Percentiles rank a stretch among this genome's conserved stretches.
phyloP scores from a whole-genome alignment of 2,888 invertebrate genomes.

The Ctena decussata region DNA sequence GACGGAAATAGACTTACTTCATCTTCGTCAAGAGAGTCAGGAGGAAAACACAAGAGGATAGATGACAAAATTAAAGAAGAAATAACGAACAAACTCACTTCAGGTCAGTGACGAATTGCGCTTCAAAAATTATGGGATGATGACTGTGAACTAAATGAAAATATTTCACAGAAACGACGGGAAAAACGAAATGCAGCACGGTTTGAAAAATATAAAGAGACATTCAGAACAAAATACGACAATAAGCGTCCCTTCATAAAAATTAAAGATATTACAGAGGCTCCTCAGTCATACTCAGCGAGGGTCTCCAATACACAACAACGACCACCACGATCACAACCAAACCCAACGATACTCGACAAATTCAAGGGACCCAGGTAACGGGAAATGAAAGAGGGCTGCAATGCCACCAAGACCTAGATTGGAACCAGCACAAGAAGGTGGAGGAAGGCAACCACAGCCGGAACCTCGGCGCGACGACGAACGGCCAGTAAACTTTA shows the following conservation, averaged over 20 bases:
- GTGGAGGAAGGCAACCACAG: no score
- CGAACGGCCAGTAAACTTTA: no score
- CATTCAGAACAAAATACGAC: background rate
- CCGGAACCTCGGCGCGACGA: no score
- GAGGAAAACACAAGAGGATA: background rate
- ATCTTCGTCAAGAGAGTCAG: background rate
- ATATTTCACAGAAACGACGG: background rate
- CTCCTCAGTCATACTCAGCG: background rate
- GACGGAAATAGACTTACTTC: background rate
- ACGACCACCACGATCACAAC: no score
- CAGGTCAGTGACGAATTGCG: background rate
- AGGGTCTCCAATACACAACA: background rate
- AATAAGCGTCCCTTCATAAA: background rate
- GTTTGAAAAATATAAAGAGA: background rate
- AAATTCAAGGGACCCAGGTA: no score
- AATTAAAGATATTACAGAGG: background rate
- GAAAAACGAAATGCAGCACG: background rate
- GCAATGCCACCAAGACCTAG: no score
- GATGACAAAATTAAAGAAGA: background rate
- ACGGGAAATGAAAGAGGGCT: no score
- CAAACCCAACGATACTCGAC: no score
- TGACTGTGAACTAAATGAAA: background rate
- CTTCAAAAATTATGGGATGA: background rate
- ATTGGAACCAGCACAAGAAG: no score
- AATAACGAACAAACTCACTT: background rate